These are phyloP conservation scores for Trissoscelio sp. DNA, from an alignment of 2,888 invertebrate species.

Conservation along the genomic window DNA sequence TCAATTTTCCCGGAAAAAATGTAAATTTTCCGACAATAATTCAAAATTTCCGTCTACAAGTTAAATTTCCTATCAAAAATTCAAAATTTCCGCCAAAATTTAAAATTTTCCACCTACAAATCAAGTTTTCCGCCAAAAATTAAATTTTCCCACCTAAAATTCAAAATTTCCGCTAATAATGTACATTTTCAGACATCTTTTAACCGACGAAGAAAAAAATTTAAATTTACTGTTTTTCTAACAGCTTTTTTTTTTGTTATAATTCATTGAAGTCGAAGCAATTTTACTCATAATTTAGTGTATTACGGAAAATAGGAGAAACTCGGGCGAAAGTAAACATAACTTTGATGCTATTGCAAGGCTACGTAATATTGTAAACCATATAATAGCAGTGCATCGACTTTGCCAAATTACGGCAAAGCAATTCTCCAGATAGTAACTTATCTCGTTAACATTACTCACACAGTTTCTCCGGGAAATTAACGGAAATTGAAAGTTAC, in stretches of 20 bases:
- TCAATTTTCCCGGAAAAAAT: no score
- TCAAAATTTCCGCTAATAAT: no score
- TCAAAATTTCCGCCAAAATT: no score
- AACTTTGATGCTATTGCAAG: constrained; percentile 64
- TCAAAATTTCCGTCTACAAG: no score
- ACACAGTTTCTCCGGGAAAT: constrained; percentile 42
- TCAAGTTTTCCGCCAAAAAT: no score
- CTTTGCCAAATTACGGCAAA: constrained; percentile 64
- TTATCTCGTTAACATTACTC: constrained; percentile 45
- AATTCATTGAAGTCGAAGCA: constrained; percentile 74
- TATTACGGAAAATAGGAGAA: constrained; percentile 82
- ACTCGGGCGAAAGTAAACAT: constrained; percentile 72
- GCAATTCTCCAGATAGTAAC: constrained; percentile 58
- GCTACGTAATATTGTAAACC: constrained; percentile 64
- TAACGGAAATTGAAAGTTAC: constrained; percentile 13
- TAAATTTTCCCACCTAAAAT: no score
- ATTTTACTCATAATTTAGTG: constrained; percentile 80
- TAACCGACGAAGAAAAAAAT: no score
- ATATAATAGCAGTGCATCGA: constrained; percentile 60
- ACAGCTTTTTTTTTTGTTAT: constrained; percentile 4
- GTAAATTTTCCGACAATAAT: no score
- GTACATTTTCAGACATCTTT: no score
- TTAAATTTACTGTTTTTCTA: background rate
- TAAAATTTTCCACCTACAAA: no score
- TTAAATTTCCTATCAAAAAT: no score